Conservation (phyloP, 1,140 invertebrate species). For the Sinonovacula constricta region DNA sequence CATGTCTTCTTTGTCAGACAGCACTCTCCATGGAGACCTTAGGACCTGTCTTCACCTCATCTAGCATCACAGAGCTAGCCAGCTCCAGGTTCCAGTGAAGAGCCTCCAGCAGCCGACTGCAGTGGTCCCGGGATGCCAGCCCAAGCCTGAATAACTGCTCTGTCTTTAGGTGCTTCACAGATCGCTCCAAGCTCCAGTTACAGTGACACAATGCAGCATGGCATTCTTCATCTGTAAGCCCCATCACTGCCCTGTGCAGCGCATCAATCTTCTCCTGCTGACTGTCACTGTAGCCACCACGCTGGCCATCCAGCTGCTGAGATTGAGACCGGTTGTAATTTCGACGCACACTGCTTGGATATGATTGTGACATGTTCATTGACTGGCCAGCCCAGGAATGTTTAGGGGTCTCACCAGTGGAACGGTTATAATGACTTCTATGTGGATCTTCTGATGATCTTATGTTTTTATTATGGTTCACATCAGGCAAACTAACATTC, state of each 20-base stretch:
- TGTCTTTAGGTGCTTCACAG: conserved; percentile 86
- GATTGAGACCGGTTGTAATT: conserved; percentile 43
- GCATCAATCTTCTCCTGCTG: conserved; percentile 67
- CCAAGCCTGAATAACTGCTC: conserved; percentile 87
- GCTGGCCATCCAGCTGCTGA: conserved; percentile 24
- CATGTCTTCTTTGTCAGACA: too few relatives aligned
- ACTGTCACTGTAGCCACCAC: conserved; percentile 23
- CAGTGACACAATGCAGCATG: conserved; percentile 81
- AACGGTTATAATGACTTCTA: conserved; percentile 64
- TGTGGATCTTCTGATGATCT: conserved; percentile 35
- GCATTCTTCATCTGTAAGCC: conserved; percentile 79
- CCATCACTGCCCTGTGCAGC: conserved; percentile 75
- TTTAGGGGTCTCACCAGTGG: conserved; percentile 10
- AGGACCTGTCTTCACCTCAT: conserved; percentile 74
- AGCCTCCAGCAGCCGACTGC: conserved; percentile 85
- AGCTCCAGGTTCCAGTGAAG: conserved; percentile 89
- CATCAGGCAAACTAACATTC: conserved; percentile 54
- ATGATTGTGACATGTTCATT: conserved; percentile 31
- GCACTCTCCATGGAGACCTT: conserved; percentile 46
- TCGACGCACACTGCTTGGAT: conserved; percentile 19
- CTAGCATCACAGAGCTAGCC: conserved; percentile 89
- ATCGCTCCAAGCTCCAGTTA: conserved; percentile 84
- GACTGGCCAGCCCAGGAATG: conserved; percentile 4
- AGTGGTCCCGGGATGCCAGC: conserved; percentile 85
- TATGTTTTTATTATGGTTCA: conserved; percentile 12